Conservation (phyloP, 2,113 vertebrate species). For the Cyrtonyx montezumae region DNA sequence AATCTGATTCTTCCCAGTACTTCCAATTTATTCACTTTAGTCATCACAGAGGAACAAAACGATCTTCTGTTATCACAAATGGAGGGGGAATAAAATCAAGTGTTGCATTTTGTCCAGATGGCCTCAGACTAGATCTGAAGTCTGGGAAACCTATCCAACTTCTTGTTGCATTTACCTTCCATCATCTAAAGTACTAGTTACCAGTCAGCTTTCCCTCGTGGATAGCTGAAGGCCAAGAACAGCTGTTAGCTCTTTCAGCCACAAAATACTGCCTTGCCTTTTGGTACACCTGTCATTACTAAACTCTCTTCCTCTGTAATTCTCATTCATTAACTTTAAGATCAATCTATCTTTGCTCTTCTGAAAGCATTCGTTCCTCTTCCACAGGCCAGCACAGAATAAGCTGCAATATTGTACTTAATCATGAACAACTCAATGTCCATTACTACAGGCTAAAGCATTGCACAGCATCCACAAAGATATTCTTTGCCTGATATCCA, state of each 20-base stretch:
- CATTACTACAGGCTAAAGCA: not conserved
- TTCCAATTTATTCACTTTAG: not conserved
- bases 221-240: not conserved
- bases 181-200: not conserved
- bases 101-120: not conserved
- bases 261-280: not conserved
- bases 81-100: not conserved
- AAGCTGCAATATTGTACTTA: not conserved
- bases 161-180: not conserved
- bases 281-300: not conserved
- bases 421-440: not conserved
- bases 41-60: not conserved
- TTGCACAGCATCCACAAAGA: not conserved
- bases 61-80: not conserved
- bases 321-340: not conserved
- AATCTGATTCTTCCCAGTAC: not conserved
- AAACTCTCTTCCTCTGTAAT: not conserved
- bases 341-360: not conserved
- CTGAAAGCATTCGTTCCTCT: not conserved
- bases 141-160: not conserved
- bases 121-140: not conserved
- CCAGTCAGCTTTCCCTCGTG: not conserved
- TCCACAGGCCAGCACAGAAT: not conserved
- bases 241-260: not conserved
- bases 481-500: not conserved